Conservation (phyloP, 2,888 invertebrate genomes). For the Cyrtodaria siliqua region DNA sequence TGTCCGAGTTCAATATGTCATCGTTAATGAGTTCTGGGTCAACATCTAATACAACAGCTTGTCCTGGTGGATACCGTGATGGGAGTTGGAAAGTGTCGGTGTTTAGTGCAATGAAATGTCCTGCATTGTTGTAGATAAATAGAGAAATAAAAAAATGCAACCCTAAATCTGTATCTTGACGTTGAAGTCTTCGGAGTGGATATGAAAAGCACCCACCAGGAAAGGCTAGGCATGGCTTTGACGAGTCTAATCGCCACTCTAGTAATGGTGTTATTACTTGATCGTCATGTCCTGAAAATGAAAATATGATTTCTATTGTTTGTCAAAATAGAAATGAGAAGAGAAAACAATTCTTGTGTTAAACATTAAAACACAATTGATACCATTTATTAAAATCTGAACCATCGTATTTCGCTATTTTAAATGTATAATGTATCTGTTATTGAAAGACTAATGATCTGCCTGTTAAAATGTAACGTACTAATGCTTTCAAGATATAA, state of each 20-base stretch:
- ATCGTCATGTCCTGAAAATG: slow-evolving; percentile 28
- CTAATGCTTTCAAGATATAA: not conserved
- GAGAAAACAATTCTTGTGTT: not conserved
- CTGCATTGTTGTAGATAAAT: slow-evolving; percentile 58
- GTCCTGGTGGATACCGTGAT: slow-evolving; percentile 61
- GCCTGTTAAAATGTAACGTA: too few species aligned
- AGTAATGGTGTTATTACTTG: slow-evolving; percentile 26
- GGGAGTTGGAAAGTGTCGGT: slow-evolving; percentile 53
- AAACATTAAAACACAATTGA: not conserved
- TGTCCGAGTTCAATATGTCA: not conserved
- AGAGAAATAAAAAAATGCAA: slow-evolving; percentile 38
- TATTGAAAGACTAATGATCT: too few species aligned
- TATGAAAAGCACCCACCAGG: slow-evolving; percentile 42
- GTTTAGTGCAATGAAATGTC: slow-evolving; percentile 26
- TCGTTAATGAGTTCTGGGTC: slow-evolving; percentile 20
- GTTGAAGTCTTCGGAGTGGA: slow-evolving; percentile 39
- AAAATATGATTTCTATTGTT: not conserved
- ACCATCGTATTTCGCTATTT: too few species aligned
- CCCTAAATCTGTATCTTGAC: slow-evolving; percentile 37
- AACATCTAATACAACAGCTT: slow-evolving; percentile 53
- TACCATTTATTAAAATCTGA: not conserved
- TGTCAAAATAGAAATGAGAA: not conserved
- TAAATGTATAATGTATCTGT: too few species aligned
- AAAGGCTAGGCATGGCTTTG: slow-evolving; percentile 12
- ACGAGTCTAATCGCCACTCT: slow-evolving; percentile 41